A percentile compares a stretch with the other conserved stretches of the same genome.
Conservation (phyloP, 1,140 invertebrate genomes). For the Ditylenchus dipsaci region DNA sequence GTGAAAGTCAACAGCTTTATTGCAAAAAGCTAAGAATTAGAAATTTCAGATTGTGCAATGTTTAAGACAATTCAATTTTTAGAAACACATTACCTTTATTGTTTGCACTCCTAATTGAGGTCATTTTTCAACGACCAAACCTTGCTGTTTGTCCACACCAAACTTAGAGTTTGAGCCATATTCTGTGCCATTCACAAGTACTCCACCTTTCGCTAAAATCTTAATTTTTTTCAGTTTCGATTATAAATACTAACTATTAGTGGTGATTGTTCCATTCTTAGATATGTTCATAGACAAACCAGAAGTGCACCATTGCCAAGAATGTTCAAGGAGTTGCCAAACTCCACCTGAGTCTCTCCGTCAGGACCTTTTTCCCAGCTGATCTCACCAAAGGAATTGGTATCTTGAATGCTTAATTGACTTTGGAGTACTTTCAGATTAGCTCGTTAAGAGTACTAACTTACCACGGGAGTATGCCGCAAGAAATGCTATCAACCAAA, state of each 20-base stretch:
- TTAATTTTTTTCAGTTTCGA: background rate
- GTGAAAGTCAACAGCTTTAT: no score
- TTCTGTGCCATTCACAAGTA: constrained; percentile 16
- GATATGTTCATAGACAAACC: constrained; percentile 10
- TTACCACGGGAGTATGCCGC: no score
- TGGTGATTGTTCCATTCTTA: constrained; percentile 18
- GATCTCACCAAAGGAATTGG: constrained; percentile 23
- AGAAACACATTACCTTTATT: no score
- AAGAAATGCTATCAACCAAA: no score
- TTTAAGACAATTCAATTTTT: no score
- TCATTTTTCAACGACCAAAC: constrained; percentile 14
- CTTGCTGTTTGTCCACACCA: constrained; percentile 23
- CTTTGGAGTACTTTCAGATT: no score
- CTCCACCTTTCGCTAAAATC: constrained; percentile 22
- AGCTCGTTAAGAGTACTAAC: no score
- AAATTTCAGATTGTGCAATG: no score
- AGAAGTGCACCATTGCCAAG: constrained; percentile 14
- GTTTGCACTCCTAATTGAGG: background rate
- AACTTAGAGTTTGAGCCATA: constrained; percentile 26
- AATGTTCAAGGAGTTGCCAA: constrained; percentile 14
- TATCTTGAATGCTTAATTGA: constrained; percentile 22
- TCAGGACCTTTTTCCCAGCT: constrained; percentile 15
- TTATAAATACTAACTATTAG: constrained; percentile 14
- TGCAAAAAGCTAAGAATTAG: no score
- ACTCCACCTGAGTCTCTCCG: constrained; percentile 14